Base-by-base conservation (phyloP, 2,797 vertebrate species). In the Ctenopoma multispine region DNA sequence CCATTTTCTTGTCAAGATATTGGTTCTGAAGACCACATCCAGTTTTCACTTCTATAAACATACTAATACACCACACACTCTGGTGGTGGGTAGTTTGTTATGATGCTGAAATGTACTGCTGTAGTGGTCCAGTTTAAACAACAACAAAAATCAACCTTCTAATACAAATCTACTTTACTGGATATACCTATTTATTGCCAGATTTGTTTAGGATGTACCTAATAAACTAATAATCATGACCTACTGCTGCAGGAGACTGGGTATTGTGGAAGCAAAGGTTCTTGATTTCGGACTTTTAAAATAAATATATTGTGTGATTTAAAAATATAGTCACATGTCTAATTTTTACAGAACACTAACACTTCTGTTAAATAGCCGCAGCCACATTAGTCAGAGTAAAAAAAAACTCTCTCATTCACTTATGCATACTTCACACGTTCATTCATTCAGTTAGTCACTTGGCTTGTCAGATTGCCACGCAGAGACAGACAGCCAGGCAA, bases 321-420 rank as follows among this genome's bases (percentile, higher is more conserved):
- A 17, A 41, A 31, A 18, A 59, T 2, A 55, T 6, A 10, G 10
- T 41, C 21, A 6, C 15, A 14, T 2, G 20, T 63, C 53, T 53
- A 1, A 50, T 12, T 12, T 63, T 44, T 20, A 18, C n/a, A 65
- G n/a, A 59, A 10, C 27, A 21, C 17, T 40, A 56, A 41, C 6
- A 5, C 69, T 67, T 67, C 44, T 57, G 66, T 70, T 13, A 66
- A 66, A 77, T 29, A 68, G 60, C 34, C 53, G 48, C 46, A 61
- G 50, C 36, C 55, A 70, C 59, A 79, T 88, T 82, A 54, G 61
- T 83, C 72, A 47, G 4, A 67, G 15, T 51, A 23, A 21, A 21
- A 23, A 21, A 21, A 11, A 13, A 15, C 13, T 10, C 1, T 7
- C 27, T 58, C 51, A 59, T 54, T 69, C 18, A 50, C 57, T 53